These are phyloP conservation scores for Lophochroa leadbeateri DNA, from an alignment of 2,113 vertebrate species.

Conservation along the genomic window DNA sequence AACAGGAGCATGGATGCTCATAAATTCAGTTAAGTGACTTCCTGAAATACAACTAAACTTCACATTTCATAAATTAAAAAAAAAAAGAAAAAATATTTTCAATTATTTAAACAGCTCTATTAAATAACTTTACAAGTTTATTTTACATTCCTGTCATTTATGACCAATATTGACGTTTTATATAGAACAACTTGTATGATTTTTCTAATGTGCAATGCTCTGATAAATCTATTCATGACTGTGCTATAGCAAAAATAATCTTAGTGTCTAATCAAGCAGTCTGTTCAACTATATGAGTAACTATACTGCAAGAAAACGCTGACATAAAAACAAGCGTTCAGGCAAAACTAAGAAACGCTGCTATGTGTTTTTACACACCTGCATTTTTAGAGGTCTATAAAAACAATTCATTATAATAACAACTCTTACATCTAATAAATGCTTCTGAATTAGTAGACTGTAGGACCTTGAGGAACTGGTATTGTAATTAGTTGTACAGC, in stretches of 20 bases:
- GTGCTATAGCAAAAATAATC: neutral
- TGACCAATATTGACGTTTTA: neutral
- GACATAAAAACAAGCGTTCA: neutral
- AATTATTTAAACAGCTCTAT: neutral
- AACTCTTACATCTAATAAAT: neutral
- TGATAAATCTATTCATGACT: neutral
- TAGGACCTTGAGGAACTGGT: neutral
- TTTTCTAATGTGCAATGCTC: neutral
- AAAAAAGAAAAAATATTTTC: neutral
- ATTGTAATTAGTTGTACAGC: neutral
- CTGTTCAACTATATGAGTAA: neutral
- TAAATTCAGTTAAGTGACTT: constrained; percentile 8
- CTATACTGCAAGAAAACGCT: neutral
- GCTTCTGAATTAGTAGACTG: neutral
- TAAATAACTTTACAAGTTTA: neutral
- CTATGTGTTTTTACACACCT: neutral
- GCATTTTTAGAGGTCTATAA: neutral
- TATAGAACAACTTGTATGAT: neutral
- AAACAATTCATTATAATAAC: neutral
- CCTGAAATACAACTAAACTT: neutral
- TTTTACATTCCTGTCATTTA: neutral
- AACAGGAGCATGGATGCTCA: neutral
- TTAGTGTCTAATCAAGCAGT: neutral
- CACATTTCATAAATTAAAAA: neutral
- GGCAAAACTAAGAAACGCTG: neutral